Evolutionary conservation across 1,140 invertebrate genomes (phyloP), one percentile per base, ranked within the genome.

Genomic region (Drosophila kurseongensis): DNA sequence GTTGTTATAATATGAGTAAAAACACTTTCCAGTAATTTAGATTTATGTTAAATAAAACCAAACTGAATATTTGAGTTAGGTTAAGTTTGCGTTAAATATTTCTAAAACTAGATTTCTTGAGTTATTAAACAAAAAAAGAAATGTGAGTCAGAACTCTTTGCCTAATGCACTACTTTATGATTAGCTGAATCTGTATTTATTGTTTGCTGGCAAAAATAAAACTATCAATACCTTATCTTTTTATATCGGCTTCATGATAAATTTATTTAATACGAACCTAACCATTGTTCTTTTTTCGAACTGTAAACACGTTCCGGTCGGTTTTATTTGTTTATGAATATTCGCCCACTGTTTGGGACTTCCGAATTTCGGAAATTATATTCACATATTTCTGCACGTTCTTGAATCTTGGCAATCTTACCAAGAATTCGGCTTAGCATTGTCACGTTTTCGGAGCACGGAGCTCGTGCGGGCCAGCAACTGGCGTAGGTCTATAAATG

Each of bases 361-460:
- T 27, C 50, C 27, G 50, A 66, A 75, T 66, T 52, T 59, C 63
- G 62, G 44, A 56, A 68, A 56, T 68, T 68, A 77, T 76, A 63
- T 52, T 75, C 41, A 47, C 62, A 76, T 67, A 77, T 60, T 67
- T 52, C 23, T 45, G 63, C 72, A 75, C 67, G 47, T 68, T 65
- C 45, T 42, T 56, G 50, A 59, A 86, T 82, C 83, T 88, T 69
- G 40, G 35, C 18, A 32, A 86, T 88, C 83, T 65, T 83, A 73
- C 32, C 48, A 67, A 88, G 65, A 82, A 88, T 72, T 78, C 60
- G 12, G 32, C 38, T 41, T 36, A 36, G 14, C 51, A 47, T 62
- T 58, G 58, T 75, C 82, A 86, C 78, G 78, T 75, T 45, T 56
- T 36, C 23, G 36, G 42, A 44, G 18, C 52, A 27, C 45, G 23